Evolutionary conservation across 2,888 invertebrate species (phyloP), one percentile per base, ranked within the genome.

Genomic region (Parnassius apollo): DNA sequence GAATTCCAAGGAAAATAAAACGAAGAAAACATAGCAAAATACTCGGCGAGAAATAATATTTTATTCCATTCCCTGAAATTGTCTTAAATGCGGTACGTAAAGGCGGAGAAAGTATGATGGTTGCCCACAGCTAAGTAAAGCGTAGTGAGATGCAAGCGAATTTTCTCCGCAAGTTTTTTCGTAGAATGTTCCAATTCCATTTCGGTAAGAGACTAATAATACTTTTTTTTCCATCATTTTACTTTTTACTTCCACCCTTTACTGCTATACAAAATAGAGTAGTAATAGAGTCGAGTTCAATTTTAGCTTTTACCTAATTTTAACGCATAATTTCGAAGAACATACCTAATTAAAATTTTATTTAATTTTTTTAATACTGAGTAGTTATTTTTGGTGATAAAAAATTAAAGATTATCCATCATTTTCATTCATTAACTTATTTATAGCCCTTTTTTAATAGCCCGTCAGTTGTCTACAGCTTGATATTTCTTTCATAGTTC

Each of bases 161-260:
- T 88, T 86, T 89, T 83, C 88, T 83, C 86, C 87, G 82, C 85
- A 90, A 91, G 85, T 86, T 89, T 89, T 86, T 81, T 82, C 86
- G 77, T 80, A 84, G 82, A 91, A 91, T 89, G 91, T 88, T 90
- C 89, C 90, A 90, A 90, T 91, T 91, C 91, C 91, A 91, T 91
- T 91, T 91, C 89, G 88, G 88, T 90, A 87, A 90, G 85, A 90
- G 90, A 90, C 91, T 91, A 91, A 91, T 91, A 91, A 91, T 88
- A 91, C 80, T 87, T 88, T 90, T 87, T 61, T 87, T 88, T 90
- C 88, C 86, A 86, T 86, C 87, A 86, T 91, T 90, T 91, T 91
- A 88, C 91, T 89, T 88, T 88, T 91, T 88, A 85, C 87, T 89
- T 88, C 86, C 85, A 91, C 90, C 90, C 91, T 90, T 91, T 91